These are phyloP conservation scores for Ormyrus pomaceus DNA, from an alignment of 2,888 invertebrate genomes.

Conservation along the genomic window DNA sequence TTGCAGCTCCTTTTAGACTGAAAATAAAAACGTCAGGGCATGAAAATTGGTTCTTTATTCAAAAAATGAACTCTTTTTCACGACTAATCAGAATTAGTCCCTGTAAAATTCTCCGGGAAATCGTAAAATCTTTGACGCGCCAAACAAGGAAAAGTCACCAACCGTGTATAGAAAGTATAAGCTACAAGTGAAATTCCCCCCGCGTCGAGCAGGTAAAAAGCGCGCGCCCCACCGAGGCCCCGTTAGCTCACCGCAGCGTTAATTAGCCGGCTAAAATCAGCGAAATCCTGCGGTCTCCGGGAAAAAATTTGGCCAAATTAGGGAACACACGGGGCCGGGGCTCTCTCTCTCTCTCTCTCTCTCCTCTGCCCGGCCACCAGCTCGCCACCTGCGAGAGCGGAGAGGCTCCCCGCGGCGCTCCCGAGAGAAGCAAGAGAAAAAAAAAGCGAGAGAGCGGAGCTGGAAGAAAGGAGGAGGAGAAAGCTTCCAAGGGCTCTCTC, in stretches of 20 bases:
- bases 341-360: neutral
- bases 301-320: constrained; percentile 24
- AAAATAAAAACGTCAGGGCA: too few species aligned
- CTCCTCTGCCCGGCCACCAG: neutral
- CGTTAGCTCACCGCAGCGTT: neutral
- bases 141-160: too few species aligned
- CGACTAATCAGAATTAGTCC: too few species aligned
- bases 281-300: neutral
- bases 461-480: neutral
- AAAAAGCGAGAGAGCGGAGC: neutral
- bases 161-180: too few species aligned
- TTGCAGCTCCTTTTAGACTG: too few species aligned
- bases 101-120: too few species aligned
- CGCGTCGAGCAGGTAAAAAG: neutral
- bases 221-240: neutral
- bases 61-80: too few species aligned
- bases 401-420: constrained; percentile 45
- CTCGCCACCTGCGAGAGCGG: constrained; percentile 29
- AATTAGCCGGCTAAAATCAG: constrained; percentile 19
- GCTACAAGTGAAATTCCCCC: too few species aligned
- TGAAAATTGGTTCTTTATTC: too few species aligned
- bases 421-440: constrained; percentile 14
- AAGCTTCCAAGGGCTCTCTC: neutral
- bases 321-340: neutral
- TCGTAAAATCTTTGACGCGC: too few species aligned